These are phyloP conservation scores for Lathamus discolor DNA, from an alignment of 2,113 vertebrate species.

Conservation along the genomic window DNA sequence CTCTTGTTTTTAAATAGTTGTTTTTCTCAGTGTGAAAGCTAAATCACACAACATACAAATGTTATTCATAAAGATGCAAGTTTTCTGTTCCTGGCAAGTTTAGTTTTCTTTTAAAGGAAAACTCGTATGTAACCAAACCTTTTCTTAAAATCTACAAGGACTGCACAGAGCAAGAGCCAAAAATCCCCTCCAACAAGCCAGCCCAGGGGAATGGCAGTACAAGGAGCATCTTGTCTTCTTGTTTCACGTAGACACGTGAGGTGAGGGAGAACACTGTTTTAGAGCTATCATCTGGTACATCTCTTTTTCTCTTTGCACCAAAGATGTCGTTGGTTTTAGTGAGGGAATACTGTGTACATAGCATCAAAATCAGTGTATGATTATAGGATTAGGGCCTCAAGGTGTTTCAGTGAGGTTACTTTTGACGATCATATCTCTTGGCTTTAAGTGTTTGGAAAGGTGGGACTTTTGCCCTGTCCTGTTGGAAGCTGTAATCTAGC, in stretches of 20 bases:
- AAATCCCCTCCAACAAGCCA: neutral
- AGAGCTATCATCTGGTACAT: neutral
- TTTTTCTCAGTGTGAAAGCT: conserved; percentile 51
- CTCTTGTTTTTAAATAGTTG: conserved; percentile 68
- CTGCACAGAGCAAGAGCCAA: neutral
- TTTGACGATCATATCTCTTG: neutral
- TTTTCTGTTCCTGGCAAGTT: neutral
- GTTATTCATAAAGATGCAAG: neutral
- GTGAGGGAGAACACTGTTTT: neutral
- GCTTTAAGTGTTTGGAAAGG: neutral
- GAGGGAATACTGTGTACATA: neutral
- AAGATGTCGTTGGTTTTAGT: neutral
- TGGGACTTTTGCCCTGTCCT: neutral
- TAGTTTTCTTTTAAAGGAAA: conserved; percentile 52
- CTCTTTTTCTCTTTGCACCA: neutral
- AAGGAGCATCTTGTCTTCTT: neutral
- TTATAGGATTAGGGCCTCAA: neutral
- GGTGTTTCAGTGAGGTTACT: neutral
- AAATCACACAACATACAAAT: neutral
- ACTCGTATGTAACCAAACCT: neutral
- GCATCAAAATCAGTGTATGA: neutral
- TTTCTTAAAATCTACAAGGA: neutral
- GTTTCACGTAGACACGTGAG: neutral
- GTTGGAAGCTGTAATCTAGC: neutral
- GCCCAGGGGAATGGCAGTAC: neutral